Conservation (phyloP, 2,888 invertebrate genomes). For the Dynastes grantii region DNA sequence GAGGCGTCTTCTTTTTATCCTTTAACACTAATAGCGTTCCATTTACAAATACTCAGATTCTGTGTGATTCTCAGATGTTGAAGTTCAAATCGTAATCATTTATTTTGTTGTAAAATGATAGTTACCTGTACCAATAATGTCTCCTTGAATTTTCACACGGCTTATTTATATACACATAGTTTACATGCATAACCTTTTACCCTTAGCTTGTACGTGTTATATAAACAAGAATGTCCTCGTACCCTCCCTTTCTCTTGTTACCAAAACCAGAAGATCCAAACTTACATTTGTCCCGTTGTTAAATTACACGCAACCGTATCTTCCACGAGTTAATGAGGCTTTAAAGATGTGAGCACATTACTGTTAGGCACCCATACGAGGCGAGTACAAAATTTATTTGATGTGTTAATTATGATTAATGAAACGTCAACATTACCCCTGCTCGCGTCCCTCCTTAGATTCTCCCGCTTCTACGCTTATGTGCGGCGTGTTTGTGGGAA, state of each 20-base stretch:
- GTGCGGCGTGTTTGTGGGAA: conserved; percentile 47
- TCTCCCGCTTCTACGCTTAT: not conserved
- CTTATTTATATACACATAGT: not conserved
- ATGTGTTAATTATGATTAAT: conserved; percentile 52
- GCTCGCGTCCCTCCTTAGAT: not conserved
- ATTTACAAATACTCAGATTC: too few species aligned
- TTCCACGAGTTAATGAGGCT: conserved; percentile 22
- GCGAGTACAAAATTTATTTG: conserved; percentile 48
- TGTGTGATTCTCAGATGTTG: too few species aligned
- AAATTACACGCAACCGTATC: conserved; percentile 25
- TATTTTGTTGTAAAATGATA: too few species aligned
- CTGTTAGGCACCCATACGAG: not conserved
- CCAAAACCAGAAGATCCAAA: too few species aligned
- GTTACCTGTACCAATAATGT: not conserved
- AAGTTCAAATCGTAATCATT: too few species aligned
- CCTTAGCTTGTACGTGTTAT: not conserved
- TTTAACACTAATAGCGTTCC: too few species aligned
- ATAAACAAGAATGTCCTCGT: too few species aligned
- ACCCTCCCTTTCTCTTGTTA: too few species aligned
- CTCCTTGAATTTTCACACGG: conserved; percentile 3
- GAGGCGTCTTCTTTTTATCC: too few species aligned
- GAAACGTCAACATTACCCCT: conserved; percentile 50
- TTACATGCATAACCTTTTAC: conserved; percentile 20
- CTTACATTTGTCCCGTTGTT: conserved; percentile 23
- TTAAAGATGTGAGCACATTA: conserved; percentile 30